Evolutionary conservation across 1,140 invertebrate genomes (phyloP), one percentile per base, ranked within the genome.

Genomic region (Calycopis cecrops): DNA sequence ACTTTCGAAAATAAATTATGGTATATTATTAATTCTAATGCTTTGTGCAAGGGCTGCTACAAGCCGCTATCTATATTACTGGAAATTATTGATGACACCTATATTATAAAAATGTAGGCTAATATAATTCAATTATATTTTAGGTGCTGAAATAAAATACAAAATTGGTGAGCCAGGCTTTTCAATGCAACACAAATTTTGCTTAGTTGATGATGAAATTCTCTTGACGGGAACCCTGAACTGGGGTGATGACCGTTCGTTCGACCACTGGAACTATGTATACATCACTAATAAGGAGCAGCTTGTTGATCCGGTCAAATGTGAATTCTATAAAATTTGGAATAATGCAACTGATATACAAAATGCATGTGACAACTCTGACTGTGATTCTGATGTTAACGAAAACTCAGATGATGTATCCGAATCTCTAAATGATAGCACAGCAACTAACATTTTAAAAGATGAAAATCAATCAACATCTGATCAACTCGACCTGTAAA

Each of bases 251-350:
- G 84, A 87, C 55, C 76, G 72, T 37, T 81, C 81, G 44, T 82
- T 69, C 52, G 84, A 87, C 62, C 65, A 84, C 56, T 85, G 84
- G 84, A 85, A 87, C 55, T 87, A 87, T 54, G 84, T 85, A 21
- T 83, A 84, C 52, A 75, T 87, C 50, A 87, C 84, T 48, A 85
- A 62, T 52, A 87, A 85, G 57, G 49, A 52, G 40, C 72, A 75
- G 59, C 61, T 85, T 21, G 80, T 87, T 17, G 65, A 74, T 44
- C 84, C 81, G 50, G 73, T 87, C 0, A 81, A 68, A 59, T 76
- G 64, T 6, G 72, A 79, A 40, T 87, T 86, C 64, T 71, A 82
- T 53, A 65, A 76, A 53, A 73, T 86, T 67, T 86, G 83, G 83
- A 59, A 70, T 16, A 53, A 55, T 48, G 65, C 70, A 21, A 73